These are phyloP conservation scores for Gobionotothen gibberifrons DNA, from an alignment of 2,797 vertebrate species.

Conservation along the genomic window DNA sequence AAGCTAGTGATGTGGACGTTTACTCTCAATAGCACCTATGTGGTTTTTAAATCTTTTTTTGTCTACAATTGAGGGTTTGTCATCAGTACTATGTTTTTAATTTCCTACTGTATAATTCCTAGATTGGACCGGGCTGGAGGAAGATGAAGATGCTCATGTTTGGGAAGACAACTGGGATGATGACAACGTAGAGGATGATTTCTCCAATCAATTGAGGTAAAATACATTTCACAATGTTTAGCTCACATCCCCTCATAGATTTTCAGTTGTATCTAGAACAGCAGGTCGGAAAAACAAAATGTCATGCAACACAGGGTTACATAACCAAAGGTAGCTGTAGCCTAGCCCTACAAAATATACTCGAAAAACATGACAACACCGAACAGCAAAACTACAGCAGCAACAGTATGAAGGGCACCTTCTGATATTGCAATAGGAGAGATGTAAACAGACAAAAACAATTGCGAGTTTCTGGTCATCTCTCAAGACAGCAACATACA, in stretches of 20 bases:
- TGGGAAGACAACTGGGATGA: constrained; percentile 99
- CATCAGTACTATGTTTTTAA: background rate
- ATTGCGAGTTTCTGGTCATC: too few species aligned
- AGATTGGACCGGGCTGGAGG: constrained; percentile 98
- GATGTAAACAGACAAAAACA: too few species aligned
- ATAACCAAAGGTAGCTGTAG: too few species aligned
- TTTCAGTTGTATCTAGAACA: background rate
- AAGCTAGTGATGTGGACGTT: background rate
- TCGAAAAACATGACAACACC: too few species aligned
- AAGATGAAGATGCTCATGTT: constrained; percentile 98
- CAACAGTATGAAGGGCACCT: too few species aligned
- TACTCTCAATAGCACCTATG: background rate
- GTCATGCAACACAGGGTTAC: too few species aligned
- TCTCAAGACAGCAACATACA: too few species aligned
- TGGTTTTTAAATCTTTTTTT: background rate
- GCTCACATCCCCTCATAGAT: background rate
- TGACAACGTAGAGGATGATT: constrained; percentile 99
- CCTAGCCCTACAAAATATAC: too few species aligned
- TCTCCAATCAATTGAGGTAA: constrained; percentile 98
- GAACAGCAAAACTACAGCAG: too few species aligned
- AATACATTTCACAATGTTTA: background rate
- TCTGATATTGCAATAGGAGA: too few species aligned
- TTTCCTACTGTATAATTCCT: constrained; percentile 2
- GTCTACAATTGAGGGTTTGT: too few species aligned
- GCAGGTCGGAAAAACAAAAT: background rate